Percentiles rank a stretch among this genome's conserved stretches.
phyloP scores from a whole-genome alignment of 2,888 invertebrate genomes.

The Arenicola marina region DNA sequence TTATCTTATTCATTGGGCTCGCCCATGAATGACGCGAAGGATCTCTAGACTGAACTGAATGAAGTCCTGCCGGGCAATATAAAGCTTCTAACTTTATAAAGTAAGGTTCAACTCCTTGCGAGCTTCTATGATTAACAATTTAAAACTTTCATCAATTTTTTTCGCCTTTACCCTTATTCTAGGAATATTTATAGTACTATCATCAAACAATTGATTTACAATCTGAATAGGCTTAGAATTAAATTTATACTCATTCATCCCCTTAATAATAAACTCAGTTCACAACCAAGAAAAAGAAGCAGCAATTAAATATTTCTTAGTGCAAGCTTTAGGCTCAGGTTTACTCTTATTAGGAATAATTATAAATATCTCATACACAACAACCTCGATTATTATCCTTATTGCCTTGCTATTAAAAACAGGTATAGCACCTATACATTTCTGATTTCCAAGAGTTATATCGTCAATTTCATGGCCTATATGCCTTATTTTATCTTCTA shows the following conservation, averaged over 20 bases:
- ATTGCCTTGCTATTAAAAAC: slow-evolving; percentile 22
- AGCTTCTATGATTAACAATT: slow-evolving; percentile 23
- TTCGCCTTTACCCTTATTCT: slow-evolving; percentile 10
- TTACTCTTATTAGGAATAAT: background rate
- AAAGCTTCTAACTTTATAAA: slow-evolving; percentile 35
- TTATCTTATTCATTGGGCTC: slow-evolving; percentile 66
- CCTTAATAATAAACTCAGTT: slow-evolving; percentile 22
- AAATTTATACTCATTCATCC: slow-evolving; percentile 35
- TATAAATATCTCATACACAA: background rate
- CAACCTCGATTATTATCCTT: slow-evolving; percentile 3
- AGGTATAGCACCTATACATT: slow-evolving; percentile 23
- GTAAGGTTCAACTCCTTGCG: slow-evolving; percentile 33
- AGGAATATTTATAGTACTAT: slow-evolving; percentile 17
- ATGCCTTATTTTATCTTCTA: slow-evolving; percentile 17
- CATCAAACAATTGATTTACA: slow-evolving; percentile 18
- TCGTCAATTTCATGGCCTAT: slow-evolving; percentile 15
- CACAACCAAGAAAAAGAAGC: slow-evolving; percentile 31
- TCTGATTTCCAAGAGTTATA: slow-evolving; percentile 28
- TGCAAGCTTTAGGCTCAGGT: slow-evolving; percentile 27
- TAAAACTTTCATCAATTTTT: background rate
- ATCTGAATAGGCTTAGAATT: slow-evolving; percentile 34
- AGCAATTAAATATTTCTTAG: slow-evolving; percentile 36
- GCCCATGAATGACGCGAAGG: slow-evolving; percentile 69
- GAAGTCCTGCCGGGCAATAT: slow-evolving; percentile 35
- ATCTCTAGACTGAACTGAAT: slow-evolving; percentile 66